Percentiles rank a stretch among this genome's conserved stretches.
Conservation (phyloP, 2,888 invertebrate genomes). For the Lithophane socia region DNA sequence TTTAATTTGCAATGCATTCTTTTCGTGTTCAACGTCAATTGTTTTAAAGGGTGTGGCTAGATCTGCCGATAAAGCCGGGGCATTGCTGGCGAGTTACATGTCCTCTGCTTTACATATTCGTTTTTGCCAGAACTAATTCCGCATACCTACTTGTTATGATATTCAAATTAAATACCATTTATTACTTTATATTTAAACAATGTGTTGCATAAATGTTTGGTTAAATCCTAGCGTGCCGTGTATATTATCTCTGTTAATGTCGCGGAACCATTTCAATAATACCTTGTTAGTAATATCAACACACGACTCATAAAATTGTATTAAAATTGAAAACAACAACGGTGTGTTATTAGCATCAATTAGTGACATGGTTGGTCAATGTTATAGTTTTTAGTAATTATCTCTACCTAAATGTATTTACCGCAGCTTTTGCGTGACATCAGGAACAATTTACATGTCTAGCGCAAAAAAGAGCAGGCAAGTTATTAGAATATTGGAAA, state of each 20-base stretch:
- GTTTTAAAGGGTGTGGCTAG: conserved; percentile 38
- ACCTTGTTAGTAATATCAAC: conserved; percentile 68
- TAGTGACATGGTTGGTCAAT: conserved; percentile 62
- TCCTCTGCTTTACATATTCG: conserved; percentile 33
- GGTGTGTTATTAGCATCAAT: conserved; percentile 66
- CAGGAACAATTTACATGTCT: background rate
- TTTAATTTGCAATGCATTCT: conserved; percentile 24
- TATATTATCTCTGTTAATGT: conserved; percentile 55
- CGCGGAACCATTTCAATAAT: conserved; percentile 67
- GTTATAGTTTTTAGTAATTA: conserved; percentile 45
- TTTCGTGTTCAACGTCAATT: conserved; percentile 23
- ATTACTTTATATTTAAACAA: conserved; percentile 29
- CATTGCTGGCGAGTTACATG: conserved; percentile 15
- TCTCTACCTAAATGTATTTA: conserved; percentile 28
- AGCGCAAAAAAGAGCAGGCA: background rate
- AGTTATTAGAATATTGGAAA: background rate
- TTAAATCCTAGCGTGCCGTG: conserved; percentile 30
- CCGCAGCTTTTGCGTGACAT: conserved; percentile 10
- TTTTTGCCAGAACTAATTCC: conserved; percentile 41
- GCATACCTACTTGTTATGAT: conserved; percentile 33
- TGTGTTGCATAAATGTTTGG: conserved; percentile 34
- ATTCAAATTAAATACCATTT: conserved; percentile 45
- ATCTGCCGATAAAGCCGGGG: background rate
- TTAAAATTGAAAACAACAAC: conserved; percentile 68
- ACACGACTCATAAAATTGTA: conserved; percentile 63